Percentiles rank a stretch among this genome's conserved stretches.
Evolutionary conservation across 1,140 invertebrate species (phyloP).

Genomic region (Aphaenogaster floridana): DNA sequence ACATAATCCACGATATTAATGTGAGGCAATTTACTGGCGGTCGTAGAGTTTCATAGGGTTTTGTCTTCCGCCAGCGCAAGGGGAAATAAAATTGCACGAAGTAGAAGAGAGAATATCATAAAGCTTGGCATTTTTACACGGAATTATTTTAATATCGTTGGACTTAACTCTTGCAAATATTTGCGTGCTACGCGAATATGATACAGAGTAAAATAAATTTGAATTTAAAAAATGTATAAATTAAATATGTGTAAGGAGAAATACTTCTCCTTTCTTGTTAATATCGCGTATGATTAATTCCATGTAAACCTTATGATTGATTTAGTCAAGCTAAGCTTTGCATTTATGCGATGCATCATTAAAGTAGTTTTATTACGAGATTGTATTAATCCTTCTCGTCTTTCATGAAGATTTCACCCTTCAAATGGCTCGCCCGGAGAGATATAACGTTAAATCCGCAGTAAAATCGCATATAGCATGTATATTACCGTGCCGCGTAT

Average conservation of each 20-base stretch:
- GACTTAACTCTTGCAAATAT: conserved; percentile 33
- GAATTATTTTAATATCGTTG: not conserved
- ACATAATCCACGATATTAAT: conserved; percentile 60
- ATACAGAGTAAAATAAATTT: not conserved
- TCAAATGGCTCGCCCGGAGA: not conserved
- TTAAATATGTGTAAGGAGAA: not conserved
- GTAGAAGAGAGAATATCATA: not conserved
- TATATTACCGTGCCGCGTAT: conserved; percentile 4
- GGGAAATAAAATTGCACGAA: conserved; percentile 35
- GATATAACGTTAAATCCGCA: conserved; percentile 4
- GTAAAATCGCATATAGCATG: conserved; percentile 23
- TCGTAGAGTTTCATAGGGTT: conserved; percentile 20
- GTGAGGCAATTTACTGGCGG: conserved; percentile 29
- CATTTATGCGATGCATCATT: not conserved
- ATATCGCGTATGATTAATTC: not conserved
- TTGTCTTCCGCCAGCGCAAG: conserved; percentile 22
- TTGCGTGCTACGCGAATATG: not conserved
- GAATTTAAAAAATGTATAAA: not conserved
- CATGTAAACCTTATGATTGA: not conserved
- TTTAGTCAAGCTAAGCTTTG: not conserved
- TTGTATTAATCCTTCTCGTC: conserved; percentile 2
- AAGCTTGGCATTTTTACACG: not conserved
- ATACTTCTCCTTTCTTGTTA: not conserved
- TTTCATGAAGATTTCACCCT: not conserved
- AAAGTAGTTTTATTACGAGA: not conserved